Percentiles rank a stretch among this genome's conserved stretches.
Conservation (phyloP, 2,113 vertebrate genomes). For the Microcebus lehilahytsara region DNA sequence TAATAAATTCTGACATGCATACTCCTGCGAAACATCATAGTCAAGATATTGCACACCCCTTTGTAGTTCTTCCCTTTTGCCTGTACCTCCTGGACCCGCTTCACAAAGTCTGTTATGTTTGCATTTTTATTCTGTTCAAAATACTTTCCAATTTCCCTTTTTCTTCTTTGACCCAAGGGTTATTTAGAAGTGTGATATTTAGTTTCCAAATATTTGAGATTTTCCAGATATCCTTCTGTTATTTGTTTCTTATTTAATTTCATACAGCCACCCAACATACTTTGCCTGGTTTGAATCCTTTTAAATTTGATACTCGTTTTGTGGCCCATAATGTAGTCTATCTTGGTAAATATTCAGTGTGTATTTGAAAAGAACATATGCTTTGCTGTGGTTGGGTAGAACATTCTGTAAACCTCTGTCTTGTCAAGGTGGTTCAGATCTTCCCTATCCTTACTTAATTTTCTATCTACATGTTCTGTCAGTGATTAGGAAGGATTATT, state of each 20-base stretch:
- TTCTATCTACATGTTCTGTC: neutral
- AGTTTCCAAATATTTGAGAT: neutral
- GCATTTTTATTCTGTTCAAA: conserved; percentile 38
- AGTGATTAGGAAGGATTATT: neutral
- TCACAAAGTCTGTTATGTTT: neutral
- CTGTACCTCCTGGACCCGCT: neutral
- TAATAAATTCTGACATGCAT: neutral
- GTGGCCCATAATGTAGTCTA: neutral
- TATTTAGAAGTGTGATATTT: neutral
- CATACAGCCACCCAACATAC: neutral
- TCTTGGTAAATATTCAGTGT: neutral
- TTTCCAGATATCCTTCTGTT: conserved; percentile 19
- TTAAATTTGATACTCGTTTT: neutral
- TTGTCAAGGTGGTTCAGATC: neutral
- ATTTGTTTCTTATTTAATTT: conserved; percentile 20
- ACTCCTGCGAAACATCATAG: neutral
- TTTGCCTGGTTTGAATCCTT: conserved; percentile 27
- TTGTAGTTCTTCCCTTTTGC: neutral
- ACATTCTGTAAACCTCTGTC: neutral
- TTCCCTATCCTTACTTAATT: neutral
- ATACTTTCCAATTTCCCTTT: neutral
- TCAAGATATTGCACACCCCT: neutral
- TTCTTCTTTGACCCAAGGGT: neutral
- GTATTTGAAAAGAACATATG: neutral
- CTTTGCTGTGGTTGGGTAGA: neutral